These are phyloP conservation scores for Spinus olivaceus DNA, from an alignment of 2,797 vertebrate species.

Conservation along the genomic window DNA sequence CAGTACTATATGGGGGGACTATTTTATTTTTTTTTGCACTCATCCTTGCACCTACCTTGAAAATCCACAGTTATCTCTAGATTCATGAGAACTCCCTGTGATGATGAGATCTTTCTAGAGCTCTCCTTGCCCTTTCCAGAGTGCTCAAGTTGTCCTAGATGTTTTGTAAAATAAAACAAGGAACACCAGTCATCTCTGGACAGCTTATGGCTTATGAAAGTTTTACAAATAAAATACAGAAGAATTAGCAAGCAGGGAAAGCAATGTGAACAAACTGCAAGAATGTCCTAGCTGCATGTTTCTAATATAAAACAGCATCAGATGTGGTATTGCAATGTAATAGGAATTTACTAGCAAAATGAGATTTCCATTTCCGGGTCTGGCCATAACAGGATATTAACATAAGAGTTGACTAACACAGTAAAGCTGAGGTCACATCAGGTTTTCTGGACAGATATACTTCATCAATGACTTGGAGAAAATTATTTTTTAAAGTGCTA, in stretches of 20 bases:
- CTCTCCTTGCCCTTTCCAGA: not conserved
- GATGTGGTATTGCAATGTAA: not conserved
- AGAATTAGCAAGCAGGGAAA: not conserved
- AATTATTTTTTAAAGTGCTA: not conserved
- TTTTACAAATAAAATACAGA: not conserved
- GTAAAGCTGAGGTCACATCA: not conserved
- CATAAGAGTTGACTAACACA: not conserved
- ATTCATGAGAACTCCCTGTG: not conserved
- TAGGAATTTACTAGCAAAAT: constrained; percentile 23
- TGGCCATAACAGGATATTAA: not conserved
- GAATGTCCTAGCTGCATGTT: not conserved
- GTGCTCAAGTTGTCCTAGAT: not conserved
- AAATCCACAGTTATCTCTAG: not conserved
- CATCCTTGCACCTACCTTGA: not conserved
- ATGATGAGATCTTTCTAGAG: not conserved
- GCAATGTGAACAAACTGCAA: not conserved
- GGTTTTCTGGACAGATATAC: not conserved
- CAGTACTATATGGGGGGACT: not conserved
- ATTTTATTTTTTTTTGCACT: not conserved
- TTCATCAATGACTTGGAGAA: not conserved
- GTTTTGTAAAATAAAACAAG: not conserved
- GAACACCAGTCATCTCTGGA: not conserved
- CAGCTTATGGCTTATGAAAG: not conserved
- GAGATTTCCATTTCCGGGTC: not conserved
- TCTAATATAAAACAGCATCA: not conserved